A percentile compares a stretch with the other conserved stretches of the same genome.
Conservation (phyloP, 1,140 invertebrate species). For the Drosophila pseudoananassae region DNA sequence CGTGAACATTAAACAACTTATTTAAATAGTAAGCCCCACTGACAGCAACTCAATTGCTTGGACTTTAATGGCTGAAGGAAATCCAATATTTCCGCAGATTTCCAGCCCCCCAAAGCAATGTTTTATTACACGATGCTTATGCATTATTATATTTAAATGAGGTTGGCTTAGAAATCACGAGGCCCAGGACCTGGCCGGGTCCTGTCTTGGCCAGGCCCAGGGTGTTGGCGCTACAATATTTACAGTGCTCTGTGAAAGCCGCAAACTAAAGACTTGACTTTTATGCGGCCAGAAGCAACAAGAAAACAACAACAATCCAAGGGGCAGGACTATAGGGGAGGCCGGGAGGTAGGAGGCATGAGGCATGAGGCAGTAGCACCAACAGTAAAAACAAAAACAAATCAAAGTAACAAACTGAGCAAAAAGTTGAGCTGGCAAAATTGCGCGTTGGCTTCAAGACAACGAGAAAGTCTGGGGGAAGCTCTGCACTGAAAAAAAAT, state of each 20-base stretch:
- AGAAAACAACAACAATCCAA: constrained; percentile 15
- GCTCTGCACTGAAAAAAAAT: constrained; percentile 8
- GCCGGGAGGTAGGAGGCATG: background rate
- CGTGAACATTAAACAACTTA: constrained; percentile 8
- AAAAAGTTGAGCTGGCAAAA: constrained; percentile 79
- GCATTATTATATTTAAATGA: constrained; percentile 80
- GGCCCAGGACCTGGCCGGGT: constrained; percentile 27
- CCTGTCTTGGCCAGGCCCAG: constrained; percentile 4
- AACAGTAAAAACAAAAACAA: constrained; percentile 72
- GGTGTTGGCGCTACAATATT: constrained; percentile 64
- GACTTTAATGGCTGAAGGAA: constrained; percentile 33
- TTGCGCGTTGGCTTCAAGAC: constrained; percentile 68
- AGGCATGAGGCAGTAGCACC: constrained; percentile 12
- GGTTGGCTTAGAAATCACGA: constrained; percentile 67
- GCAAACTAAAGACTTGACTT: constrained; percentile 79
- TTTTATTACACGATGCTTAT: constrained; percentile 58
- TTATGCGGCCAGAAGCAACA: constrained; percentile 59
- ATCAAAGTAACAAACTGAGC: constrained; percentile 81
- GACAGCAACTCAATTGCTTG: constrained; percentile 22
- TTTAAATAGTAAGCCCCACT: constrained; percentile 17
- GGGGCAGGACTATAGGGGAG: background rate
- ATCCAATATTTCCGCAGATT: constrained; percentile 49
- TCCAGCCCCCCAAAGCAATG: constrained; percentile 25
- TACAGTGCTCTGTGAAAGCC: constrained; percentile 59
- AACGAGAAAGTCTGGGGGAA: constrained; percentile 26